Conservation (phyloP, 2,113 vertebrate species). For the Hydropotes inermis region DNA sequence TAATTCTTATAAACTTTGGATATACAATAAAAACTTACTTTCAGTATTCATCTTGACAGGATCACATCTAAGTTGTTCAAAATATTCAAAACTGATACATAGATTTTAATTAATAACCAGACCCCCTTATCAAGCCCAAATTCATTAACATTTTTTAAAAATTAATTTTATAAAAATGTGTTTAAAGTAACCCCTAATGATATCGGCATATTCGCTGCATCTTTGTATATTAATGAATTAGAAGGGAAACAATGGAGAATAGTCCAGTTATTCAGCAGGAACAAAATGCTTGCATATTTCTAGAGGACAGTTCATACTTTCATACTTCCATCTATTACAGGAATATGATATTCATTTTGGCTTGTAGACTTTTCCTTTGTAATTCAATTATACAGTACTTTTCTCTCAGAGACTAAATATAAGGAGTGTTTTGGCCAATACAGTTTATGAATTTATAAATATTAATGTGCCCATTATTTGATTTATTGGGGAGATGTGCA, state of each 20-base stretch:
- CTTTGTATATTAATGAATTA: not conserved
- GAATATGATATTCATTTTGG: not conserved
- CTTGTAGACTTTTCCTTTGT: not conserved
- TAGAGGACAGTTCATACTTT: not conserved
- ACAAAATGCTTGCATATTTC: not conserved
- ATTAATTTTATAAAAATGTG: not conserved
- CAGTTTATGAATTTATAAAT: not conserved
- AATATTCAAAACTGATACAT: slow-evolving; percentile 17
- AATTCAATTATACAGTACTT: not conserved
- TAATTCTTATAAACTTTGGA: not conserved
- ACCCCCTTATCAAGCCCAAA: not conserved
- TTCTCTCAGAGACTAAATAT: not conserved
- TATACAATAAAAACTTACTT: not conserved
- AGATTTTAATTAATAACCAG: not conserved
- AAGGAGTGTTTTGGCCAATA: not conserved
- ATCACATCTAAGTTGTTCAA: not conserved
- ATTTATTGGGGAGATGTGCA: not conserved
- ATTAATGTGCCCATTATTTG: not conserved
- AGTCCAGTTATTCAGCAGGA: not conserved
- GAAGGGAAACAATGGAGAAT: not conserved
- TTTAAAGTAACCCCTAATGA: not conserved
- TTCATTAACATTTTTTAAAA: not conserved
- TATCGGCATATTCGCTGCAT: not conserved
- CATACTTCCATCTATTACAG: not conserved
- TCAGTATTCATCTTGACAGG: not conserved